A percentile compares a stretch with the other conserved stretches of the same genome.
These are phyloP conservation scores for Teleiodes luculella DNA, from an alignment of 2,888 invertebrate species.

Conservation along the genomic window DNA sequence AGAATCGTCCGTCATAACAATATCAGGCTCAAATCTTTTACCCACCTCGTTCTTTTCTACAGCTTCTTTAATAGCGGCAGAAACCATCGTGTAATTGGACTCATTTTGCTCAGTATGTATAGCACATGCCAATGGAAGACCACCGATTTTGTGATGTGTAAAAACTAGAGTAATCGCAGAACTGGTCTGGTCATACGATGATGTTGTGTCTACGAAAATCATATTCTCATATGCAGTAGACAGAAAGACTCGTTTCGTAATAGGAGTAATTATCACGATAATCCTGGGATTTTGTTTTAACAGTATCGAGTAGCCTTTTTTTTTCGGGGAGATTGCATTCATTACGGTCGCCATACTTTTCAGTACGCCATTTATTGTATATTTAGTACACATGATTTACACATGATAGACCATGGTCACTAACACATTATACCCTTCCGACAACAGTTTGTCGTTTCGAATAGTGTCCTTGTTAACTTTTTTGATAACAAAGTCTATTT, in stretches of 20 bases:
- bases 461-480: constrained; percentile 10
- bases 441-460: background rate
- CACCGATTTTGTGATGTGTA: constrained; percentile 17
- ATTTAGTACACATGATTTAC: constrained; percentile 12
- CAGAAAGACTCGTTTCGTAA: constrained; percentile 19
- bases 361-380: constrained; percentile 14
- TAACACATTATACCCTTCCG: background rate
- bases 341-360: constrained; percentile 9
- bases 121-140: constrained; percentile 17
- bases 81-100: constrained; percentile 15
- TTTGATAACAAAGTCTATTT: constrained; percentile 3
- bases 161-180: constrained; percentile 15
- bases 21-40: constrained; percentile 18
- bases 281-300: constrained; percentile 14
- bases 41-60: constrained; percentile 18
- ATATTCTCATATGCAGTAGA: constrained; percentile 16
- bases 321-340: background rate
- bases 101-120: constrained; percentile 11
- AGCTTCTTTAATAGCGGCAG: constrained; percentile 19
- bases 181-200: constrained; percentile 17
- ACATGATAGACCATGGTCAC: background rate
- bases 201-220: constrained; percentile 19
- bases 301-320: constrained; percentile 7
- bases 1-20: constrained; percentile 23
- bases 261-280: constrained; percentile 18